phyloP scores from a whole-genome alignment of 2,797 vertebrate genomes.

The Nyctibius grandis region DNA sequence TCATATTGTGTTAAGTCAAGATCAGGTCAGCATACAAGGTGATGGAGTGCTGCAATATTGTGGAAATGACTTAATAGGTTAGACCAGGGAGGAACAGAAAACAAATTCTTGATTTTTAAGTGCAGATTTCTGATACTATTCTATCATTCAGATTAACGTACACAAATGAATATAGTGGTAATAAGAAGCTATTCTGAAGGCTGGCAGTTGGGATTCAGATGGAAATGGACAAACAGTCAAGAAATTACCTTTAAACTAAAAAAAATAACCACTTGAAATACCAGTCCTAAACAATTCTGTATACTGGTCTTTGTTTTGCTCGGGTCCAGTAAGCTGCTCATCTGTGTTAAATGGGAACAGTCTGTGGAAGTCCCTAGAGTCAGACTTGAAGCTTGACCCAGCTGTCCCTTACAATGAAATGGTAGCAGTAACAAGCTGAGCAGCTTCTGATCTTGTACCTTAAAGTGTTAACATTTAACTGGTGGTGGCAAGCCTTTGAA shows the following conservation, averaged over 20 bases:
- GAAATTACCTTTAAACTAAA: not conserved
- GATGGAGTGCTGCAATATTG: not conserved
- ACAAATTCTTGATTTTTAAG: not conserved
- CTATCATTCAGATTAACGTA: not conserved
- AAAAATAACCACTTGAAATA: not conserved
- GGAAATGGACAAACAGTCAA: not conserved
- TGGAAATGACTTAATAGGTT: not conserved
- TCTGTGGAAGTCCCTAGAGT: not conserved
- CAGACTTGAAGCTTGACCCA: not conserved
- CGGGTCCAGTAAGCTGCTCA: not conserved
- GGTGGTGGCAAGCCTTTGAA: not conserved
- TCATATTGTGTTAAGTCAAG: not conserved
- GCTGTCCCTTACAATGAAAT: conserved; percentile 20
- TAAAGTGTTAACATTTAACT: not conserved
- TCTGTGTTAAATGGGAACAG: not conserved
- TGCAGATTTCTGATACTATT: not conserved
- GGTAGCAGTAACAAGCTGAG: not conserved
- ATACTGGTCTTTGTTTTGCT: not conserved
- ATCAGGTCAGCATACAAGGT: not conserved
- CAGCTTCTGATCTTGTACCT: not conserved
- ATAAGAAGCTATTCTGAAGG: not conserved
- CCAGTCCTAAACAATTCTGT: not conserved
- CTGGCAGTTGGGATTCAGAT: not conserved
- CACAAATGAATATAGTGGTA: not conserved
- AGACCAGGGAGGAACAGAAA: not conserved